These are phyloP conservation scores for Agrypnia vestita DNA, from an alignment of 1,140 invertebrate species.

Conservation along the genomic window DNA sequence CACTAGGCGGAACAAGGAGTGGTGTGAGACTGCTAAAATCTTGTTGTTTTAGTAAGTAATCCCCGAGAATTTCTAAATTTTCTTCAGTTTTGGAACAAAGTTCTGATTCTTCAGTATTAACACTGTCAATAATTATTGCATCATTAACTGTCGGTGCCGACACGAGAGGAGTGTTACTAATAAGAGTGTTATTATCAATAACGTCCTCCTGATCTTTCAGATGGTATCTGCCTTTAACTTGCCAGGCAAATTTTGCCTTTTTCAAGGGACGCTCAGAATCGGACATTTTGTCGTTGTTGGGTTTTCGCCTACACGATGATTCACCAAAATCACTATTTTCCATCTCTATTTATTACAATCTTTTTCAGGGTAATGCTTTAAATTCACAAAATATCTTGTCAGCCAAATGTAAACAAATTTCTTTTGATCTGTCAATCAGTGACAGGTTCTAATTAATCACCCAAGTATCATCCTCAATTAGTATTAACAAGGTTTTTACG, in stretches of 20 bases:
- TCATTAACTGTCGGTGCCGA: slow-evolving; percentile 2
- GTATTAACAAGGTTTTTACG: slow-evolving; percentile 13
- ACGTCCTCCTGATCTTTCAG: slow-evolving; percentile 69
- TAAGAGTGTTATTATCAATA: slow-evolving; percentile 30
- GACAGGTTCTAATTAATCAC: slow-evolving; percentile 60
- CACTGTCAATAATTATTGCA: slow-evolving; percentile 13
- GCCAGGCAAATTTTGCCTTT: slow-evolving; percentile 78
- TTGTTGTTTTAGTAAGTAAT: slow-evolving; percentile 69
- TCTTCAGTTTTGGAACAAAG: slow-evolving; percentile 64
- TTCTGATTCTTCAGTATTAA: slow-evolving; percentile 35
- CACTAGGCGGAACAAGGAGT: background rate
- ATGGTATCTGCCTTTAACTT: slow-evolving; percentile 77
- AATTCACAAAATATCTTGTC: slow-evolving; percentile 9
- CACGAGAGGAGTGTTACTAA: slow-evolving; percentile 17
- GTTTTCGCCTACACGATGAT: slow-evolving; percentile 70
- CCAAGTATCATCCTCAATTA: slow-evolving; percentile 19
- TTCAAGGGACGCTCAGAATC: slow-evolving; percentile 75
- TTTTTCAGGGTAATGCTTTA: slow-evolving; percentile 1
- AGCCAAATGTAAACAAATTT: slow-evolving; percentile 45
- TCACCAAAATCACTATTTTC: slow-evolving; percentile 63
- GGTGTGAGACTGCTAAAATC: slow-evolving; percentile 65
- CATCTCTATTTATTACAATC: slow-evolving; percentile 36
- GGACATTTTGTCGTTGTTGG: slow-evolving; percentile 70
- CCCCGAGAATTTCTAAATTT: slow-evolving; percentile 69
- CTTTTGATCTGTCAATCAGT: slow-evolving; percentile 59